A percentile compares a stretch with the other conserved stretches of the same genome.
These are phyloP conservation scores for Pandemis cinnamomeana DNA, from an alignment of 2,888 invertebrate genomes.

Conservation along the genomic window DNA sequence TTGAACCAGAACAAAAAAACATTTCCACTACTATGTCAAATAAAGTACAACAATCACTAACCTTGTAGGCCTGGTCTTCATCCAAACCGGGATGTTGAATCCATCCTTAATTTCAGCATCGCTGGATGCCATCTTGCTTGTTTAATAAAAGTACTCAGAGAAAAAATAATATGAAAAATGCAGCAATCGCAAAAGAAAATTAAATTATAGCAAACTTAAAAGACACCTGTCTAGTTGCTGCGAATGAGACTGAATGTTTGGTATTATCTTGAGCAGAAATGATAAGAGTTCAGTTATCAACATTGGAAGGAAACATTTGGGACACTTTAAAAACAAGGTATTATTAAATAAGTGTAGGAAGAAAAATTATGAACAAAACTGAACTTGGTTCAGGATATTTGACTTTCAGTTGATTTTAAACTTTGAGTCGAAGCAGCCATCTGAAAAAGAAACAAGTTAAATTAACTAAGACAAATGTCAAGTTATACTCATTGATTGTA, in stretches of 20 bases:
- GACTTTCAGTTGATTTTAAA: conserved; percentile 68
- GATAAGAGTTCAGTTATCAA: conserved; percentile 73
- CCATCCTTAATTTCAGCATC: conserved; percentile 86
- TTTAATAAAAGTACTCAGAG: not conserved
- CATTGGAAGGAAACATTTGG: conserved; percentile 54
- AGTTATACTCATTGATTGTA: not conserved
- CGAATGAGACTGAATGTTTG: conserved; percentile 58
- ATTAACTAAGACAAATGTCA: not conserved
- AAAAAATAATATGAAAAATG: not conserved
- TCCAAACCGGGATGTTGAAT: conserved; percentile 89
- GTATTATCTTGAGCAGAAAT: conserved; percentile 78
- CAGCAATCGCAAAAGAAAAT: not conserved
- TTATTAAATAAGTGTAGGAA: conserved; percentile 45
- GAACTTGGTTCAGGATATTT: conserved; percentile 68
- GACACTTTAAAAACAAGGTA: conserved; percentile 45
- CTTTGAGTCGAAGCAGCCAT: conserved; percentile 66
- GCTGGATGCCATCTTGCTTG: conserved; percentile 73
- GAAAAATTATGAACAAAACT: conserved; percentile 47
- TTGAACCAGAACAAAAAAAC: not conserved
- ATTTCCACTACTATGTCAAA: not conserved
- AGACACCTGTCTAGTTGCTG: conserved; percentile 54
- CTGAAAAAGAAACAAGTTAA: conserved; percentile 62
- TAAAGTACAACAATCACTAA: conserved; percentile 52
- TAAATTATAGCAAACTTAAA: conserved; percentile 34
- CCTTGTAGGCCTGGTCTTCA: conserved; percentile 87